phyloP scores from a whole-genome alignment of 1,140 invertebrate species.

The Batillaria attramentaria region DNA sequence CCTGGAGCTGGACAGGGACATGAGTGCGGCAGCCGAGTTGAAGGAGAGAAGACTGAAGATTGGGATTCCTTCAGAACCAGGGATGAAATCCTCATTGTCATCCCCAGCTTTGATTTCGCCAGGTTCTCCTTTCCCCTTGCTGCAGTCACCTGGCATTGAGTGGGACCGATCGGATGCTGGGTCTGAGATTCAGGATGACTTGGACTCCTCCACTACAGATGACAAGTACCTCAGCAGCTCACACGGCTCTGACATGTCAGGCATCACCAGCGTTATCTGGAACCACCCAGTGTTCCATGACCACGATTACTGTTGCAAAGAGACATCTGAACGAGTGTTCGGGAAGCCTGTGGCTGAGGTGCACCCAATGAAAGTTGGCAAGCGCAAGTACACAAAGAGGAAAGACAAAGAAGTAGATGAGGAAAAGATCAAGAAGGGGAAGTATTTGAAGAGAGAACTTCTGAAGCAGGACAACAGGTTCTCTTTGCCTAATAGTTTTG shows the following conservation, averaged over 20 bases:
- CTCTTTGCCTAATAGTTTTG: background rate
- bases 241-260: constrained; percentile 23
- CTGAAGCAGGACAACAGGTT: constrained; percentile 30
- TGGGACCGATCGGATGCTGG: constrained; percentile 52
- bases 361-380: constrained; percentile 11
- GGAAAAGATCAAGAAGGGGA: constrained; percentile 37
- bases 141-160: constrained; percentile 45
- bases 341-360: constrained; percentile 1
- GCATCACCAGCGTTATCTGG: constrained; percentile 13
- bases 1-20: constrained; percentile 36
- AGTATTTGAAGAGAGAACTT: constrained; percentile 41
- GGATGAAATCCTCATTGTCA: constrained; percentile 12
- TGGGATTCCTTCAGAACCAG: constrained; percentile 26
- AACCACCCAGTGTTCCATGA: constrained; percentile 56
- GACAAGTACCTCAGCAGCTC: constrained; percentile 28
- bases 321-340: background rate
- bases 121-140: constrained; percentile 31
- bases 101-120: constrained; percentile 34
- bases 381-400: constrained; percentile 37
- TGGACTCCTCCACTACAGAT: constrained; percentile 22
- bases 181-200: constrained; percentile 43
- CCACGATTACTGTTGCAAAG: constrained; percentile 63
- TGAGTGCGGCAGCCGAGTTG: background rate
- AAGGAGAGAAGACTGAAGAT: constrained; percentile 28
- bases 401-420: constrained; percentile 34